These are phyloP conservation scores for Diadumene lineata DNA, from an alignment of 92 coral and sea anemone genomes.

Conservation along the genomic window DNA sequence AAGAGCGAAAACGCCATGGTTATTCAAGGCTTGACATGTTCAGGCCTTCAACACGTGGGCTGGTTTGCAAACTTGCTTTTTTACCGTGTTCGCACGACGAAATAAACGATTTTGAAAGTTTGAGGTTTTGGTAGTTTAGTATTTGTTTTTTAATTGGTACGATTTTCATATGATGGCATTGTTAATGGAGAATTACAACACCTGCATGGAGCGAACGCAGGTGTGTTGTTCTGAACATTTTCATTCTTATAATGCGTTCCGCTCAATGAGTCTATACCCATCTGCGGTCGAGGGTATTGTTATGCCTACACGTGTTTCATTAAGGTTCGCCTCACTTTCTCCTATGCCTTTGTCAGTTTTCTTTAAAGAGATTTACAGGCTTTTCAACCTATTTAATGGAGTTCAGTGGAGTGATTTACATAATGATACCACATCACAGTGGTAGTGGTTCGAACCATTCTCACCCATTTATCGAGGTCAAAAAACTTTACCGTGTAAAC, in stretches of 20 bases:
- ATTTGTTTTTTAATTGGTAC: conserved; percentile 93
- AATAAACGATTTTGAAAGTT: conserved; percentile 50
- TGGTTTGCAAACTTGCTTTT: conserved; percentile 23
- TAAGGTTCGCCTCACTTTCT: conserved; percentile 84
- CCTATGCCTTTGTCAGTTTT: conserved; percentile 73
- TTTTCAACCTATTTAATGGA: conserved; percentile 96
- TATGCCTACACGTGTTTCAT: conserved; percentile 92
- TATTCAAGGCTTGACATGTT: conserved; percentile 19
- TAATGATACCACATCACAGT: conserved; percentile 82
- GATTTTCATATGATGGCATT: conserved; percentile 80
- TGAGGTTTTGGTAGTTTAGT: conserved; percentile 53
- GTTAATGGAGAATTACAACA: conserved; percentile 79
- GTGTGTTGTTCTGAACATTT: conserved; percentile 83
- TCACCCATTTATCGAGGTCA: conserved; percentile 73
- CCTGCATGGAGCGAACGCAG: conserved; percentile 84
- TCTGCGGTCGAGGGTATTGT: conserved; percentile 96
- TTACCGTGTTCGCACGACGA: background rate
- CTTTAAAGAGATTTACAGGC: conserved; percentile 97
- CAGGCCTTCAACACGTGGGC: background rate
- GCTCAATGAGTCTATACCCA: conserved; percentile 88
- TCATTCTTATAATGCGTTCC: conserved; percentile 92
- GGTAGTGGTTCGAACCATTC: conserved; percentile 65
- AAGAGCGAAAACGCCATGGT: conserved; percentile 34
- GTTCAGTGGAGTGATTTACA: conserved; percentile 84
- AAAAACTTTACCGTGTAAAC: conserved; percentile 57